A percentile compares a stretch with the other conserved stretches of the same genome.
phyloP scores from a whole-genome alignment of 2,888 invertebrate genomes.

The Cordilura impudica region DNA sequence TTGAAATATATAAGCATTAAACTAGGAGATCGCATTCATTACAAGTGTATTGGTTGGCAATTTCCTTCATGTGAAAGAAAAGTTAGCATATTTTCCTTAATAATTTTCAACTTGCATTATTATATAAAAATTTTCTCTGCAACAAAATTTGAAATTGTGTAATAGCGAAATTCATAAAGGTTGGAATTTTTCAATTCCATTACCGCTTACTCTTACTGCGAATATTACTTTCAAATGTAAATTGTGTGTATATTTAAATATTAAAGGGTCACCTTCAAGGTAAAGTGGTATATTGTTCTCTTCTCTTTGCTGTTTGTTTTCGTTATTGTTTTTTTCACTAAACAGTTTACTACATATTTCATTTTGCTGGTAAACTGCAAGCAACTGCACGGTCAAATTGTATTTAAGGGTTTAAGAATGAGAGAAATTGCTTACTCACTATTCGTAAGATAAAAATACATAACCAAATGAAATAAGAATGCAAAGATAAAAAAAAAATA shows the following conservation, averaged over 20 bases:
- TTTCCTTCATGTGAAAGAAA: too few species aligned
- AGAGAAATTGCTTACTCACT: background rate
- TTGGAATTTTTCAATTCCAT: background rate
- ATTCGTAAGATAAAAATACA: background rate
- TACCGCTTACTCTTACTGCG: background rate
- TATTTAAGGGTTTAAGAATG: slow-evolving; percentile 1
- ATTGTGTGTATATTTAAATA: slow-evolving; percentile 26
- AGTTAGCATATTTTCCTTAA: too few species aligned
- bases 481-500: background rate
- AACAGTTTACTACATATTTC: slow-evolving; percentile 14
- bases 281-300: slow-evolving; percentile 22
- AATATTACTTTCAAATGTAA: slow-evolving; percentile 33
- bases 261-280: slow-evolving; percentile 58
- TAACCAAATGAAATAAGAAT: background rate
- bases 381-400: slow-evolving; percentile 44
- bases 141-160: background rate
- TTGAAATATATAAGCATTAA: too few species aligned
- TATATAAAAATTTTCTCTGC: too few species aligned
- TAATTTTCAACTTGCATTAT: too few species aligned
- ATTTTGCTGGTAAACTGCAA: slow-evolving; percentile 54
- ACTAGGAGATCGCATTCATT: too few species aligned
- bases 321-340: background rate
- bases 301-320: slow-evolving; percentile 14
- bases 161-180: background rate
- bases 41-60: too few species aligned